phyloP scores from a whole-genome alignment of 2,797 vertebrate species.

The Chiroxiphia lanceolata region DNA sequence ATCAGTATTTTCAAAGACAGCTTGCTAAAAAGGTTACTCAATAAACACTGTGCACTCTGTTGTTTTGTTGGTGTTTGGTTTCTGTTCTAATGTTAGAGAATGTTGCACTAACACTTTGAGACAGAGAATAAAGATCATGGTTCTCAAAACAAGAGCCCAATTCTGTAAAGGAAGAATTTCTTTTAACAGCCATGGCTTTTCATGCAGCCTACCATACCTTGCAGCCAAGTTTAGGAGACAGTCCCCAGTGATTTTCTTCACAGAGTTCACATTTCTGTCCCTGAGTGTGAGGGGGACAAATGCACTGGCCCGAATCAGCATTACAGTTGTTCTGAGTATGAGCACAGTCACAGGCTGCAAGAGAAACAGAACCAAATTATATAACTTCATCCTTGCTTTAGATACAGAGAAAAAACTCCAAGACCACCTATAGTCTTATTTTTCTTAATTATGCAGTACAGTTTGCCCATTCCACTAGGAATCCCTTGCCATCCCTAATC shows the following conservation, averaged over 20 bases:
- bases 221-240: slow-evolving; percentile 81
- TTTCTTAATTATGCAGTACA: not conserved
- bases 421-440: accelerated
- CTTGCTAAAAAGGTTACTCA: not conserved
- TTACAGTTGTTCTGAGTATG: slow-evolving; percentile 89
- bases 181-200: not conserved
- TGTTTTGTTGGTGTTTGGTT: not conserved
- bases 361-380: not conserved
- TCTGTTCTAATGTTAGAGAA: not conserved
- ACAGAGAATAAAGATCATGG: not conserved
- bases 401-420: not conserved
- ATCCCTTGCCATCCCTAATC: not conserved
- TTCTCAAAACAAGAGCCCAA: not conserved
- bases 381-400: not conserved
- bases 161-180: not conserved
- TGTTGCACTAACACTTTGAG: not conserved
- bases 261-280: slow-evolving; percentile 86
- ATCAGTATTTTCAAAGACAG: not conserved
- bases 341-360: slow-evolving; percentile 86
- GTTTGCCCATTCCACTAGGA: not conserved
- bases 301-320: slow-evolving; percentile 83
- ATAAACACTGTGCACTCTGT: not conserved
- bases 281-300: slow-evolving; percentile 86
- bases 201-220: slow-evolving; percentile 76
- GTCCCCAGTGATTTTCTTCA: slow-evolving; percentile 84